Conservation (phyloP, 1,140 invertebrate species). For the Aricia agestis region DNA sequence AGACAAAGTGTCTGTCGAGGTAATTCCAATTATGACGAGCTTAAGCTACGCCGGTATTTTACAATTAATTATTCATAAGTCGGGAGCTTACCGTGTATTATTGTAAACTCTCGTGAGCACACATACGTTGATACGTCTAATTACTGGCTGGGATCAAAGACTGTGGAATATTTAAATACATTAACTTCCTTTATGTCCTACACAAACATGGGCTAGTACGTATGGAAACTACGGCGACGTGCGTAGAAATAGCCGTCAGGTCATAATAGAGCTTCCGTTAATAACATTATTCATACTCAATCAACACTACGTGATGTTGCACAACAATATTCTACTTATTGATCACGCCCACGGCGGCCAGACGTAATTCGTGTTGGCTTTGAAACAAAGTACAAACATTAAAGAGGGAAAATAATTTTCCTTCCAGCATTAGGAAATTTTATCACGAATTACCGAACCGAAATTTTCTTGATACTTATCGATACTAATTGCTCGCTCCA, state of each 20-base stretch:
- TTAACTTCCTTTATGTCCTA: no score
- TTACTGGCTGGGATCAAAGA: no score
- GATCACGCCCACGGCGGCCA: background rate
- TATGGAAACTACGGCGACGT: background rate
- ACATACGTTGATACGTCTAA: no score
- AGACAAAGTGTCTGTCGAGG: slow-evolving; percentile 57
- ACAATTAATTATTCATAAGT: slow-evolving; percentile 2
- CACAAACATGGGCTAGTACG: no score
- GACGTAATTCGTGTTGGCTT: no score
- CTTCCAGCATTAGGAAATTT: background rate
- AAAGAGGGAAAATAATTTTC: background rate
- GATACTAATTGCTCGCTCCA: slow-evolving; percentile 24
- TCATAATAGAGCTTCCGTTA: background rate
- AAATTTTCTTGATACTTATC: slow-evolving; percentile 21
- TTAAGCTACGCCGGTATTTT: slow-evolving; percentile 18
- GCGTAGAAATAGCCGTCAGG: background rate
- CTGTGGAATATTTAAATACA: no score
- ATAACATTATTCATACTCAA: background rate
- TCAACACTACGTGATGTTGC: background rate
- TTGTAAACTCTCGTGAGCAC: no score
- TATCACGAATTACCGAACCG: background rate
- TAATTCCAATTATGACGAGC: slow-evolving; percentile 53
- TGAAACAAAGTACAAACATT: background rate
- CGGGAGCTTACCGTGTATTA: background rate
- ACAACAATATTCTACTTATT: background rate